Percentiles rank a stretch among this genome's conserved stretches.
These are phyloP conservation scores for Hyperoplus immaculatus DNA, from an alignment of 2,797 vertebrate genomes.

Conservation along the genomic window DNA sequence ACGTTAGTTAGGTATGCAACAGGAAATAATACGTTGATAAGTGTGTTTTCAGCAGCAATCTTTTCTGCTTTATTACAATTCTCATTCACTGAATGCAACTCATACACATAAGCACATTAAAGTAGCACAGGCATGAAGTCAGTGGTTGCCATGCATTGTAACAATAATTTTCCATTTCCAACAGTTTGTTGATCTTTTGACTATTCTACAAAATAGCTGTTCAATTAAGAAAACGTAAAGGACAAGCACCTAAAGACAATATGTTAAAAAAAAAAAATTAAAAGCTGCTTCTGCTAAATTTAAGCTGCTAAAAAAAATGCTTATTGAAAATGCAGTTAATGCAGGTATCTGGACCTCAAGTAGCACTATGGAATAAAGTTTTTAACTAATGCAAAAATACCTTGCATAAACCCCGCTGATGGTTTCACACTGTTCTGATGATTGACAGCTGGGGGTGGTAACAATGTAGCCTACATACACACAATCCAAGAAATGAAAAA, in stretches of 20 bases:
- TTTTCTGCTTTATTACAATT: slow-evolving; percentile 35
- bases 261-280: too few species aligned
- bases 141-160: neutral
- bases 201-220: neutral
- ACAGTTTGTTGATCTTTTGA: slow-evolving; percentile 1
- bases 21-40: slow-evolving; percentile 50
- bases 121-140: slow-evolving; percentile 3
- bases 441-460: slow-evolving; percentile 20
- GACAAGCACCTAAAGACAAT: neutral
- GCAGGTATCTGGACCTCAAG: neutral
- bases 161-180: slow-evolving; percentile 8
- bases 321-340: neutral
- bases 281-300: neutral
- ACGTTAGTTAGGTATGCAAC: slow-evolving; percentile 43
- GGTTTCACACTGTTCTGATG: neutral
- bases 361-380: neutral
- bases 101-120: slow-evolving; percentile 32
- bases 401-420: neutral
- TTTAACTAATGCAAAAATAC: neutral
- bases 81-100: slow-evolving; percentile 24
- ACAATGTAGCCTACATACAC: neutral
- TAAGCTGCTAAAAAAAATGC: neutral
- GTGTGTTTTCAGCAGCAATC: slow-evolving; percentile 41
- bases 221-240: neutral
- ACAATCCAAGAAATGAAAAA: neutral